Evolutionary conservation across 2,113 vertebrate species (phyloP), one percentile per base, ranked within the genome.

Genomic region (Entelurus aequoreus): DNA sequence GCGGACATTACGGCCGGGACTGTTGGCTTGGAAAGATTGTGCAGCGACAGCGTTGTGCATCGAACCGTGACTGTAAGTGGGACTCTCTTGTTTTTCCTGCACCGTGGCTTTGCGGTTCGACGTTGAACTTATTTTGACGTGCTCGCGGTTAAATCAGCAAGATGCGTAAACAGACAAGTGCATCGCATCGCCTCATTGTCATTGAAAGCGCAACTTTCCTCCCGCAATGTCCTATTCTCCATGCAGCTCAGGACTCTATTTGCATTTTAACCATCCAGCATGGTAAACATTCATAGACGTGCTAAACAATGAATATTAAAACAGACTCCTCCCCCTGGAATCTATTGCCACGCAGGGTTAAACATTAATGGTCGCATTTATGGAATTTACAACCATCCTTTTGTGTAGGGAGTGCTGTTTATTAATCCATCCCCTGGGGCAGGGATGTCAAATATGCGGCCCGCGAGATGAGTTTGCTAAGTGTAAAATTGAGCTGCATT

Each of bases 11-110:
- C 46, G 64, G 67, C 73, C 64, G 37, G 72, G 81, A 73, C 77
- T 65, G 83, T 67, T 68, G 19, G 67, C 57, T 62, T 54, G 38
- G 50, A 49, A 13, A 48, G 48, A 12, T 62, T 72, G 63, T 71
- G 60, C 66, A 63, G 48, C 60, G 5, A 75, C 21, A 52, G 21
- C 62, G 36, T 59, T 37, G 60, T n/a, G 8, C n/a, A 38, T 55
- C 63, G 53, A 86, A 77, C 80, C 78, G 63, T 74, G 78, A 67
- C 86, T 82, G 90, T 91, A 89, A 92, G 90, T 90, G 72, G 62
- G 78, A 74, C 76, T 86, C 87, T 91, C 87, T 89, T 90, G 86
- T 89, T 89, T 87, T 89, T 83, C 65, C 58, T 67, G 76, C 80
- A 81, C 69, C 64, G 76, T 15, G 59, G 72, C 79, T 76, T 70